These are phyloP conservation scores for Drosophila parvula DNA, from an alignment of 1,140 invertebrate genomes.

Conservation along the genomic window DNA sequence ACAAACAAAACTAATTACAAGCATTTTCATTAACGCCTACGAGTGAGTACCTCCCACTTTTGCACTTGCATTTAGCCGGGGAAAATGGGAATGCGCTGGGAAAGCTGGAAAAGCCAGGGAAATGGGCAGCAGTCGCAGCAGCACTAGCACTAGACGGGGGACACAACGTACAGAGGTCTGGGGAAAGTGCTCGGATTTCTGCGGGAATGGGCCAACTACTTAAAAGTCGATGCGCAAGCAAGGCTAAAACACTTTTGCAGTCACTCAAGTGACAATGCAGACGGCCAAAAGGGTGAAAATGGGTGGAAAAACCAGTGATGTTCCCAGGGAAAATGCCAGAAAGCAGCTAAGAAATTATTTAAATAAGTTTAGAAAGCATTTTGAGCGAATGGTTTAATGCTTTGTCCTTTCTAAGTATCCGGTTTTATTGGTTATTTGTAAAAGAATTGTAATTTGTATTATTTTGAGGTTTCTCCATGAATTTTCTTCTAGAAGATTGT, in stretches of 20 bases:
- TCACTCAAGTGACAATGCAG: conserved; percentile 72
- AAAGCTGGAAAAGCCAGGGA: neutral
- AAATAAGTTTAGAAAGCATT: no score
- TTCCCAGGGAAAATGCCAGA: neutral
- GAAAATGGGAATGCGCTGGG: conserved; percentile 10
- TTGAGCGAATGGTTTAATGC: neutral
- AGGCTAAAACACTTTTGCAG: conserved; percentile 77
- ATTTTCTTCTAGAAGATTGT: neutral
- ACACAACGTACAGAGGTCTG: neutral
- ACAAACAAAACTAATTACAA: conserved; percentile 82
- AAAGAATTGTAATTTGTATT: no score
- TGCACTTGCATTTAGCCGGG: conserved; percentile 27
- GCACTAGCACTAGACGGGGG: neutral
- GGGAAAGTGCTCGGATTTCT: neutral
- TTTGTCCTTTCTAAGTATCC: no score
- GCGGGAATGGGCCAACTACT: conserved; percentile 57
- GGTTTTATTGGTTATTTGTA: no score
- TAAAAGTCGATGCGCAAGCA: conserved; percentile 76
- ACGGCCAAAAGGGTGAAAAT: conserved; percentile 13
- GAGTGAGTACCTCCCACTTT: conserved; percentile 36
- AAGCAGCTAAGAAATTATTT: neutral
- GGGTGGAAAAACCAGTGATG: conserved; percentile 8
- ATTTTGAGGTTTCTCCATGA: neutral
- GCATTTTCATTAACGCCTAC: conserved; percentile 82
- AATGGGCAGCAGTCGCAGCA: conserved; percentile 3